Evolutionary conservation across 2,113 vertebrate genomes (phyloP), one percentile per base, ranked within the genome.

Genomic region (Stegastes partitus): DNA sequence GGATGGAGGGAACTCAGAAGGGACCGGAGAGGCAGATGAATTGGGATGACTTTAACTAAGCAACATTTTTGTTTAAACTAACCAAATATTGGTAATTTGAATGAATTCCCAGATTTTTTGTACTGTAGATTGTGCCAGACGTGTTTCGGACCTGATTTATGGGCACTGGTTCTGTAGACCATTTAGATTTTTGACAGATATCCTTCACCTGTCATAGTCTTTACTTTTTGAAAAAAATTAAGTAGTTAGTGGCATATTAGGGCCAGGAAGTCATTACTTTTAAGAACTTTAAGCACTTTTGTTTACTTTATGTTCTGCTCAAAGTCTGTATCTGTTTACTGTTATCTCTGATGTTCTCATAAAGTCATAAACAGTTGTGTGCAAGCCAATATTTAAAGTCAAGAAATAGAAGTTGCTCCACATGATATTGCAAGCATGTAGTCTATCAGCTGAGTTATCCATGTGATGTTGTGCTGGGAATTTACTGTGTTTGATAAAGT

Each of bases 31-130:
- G 76, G 49, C 73, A 47, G 70, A 70, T 21, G 5, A 82, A 62
- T 49, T 18, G n/a, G 74, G 55, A 83, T 68, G 66, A 78, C 83
- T 88, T 85, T 70, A 50, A 74, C 56, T 53, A 16, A 39, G 54
- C 47, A 65, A 67, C 23, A 14, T 44, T 71, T 77, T 68, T 66
- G 50, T 68, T 77, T 34, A 63, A 50, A 42, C 39, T 59, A 25
- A 47, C 49, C 5, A 25, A 59, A 72, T 78, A 58, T 54, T 53
- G 11, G 50, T 66, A 31, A 68, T 73, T 51, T 44, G 3, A 15
- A 34, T n/a, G 5, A 19, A 56, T 8, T n/a, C 16, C 4, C 18
- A 21, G 6, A n/a, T 50, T 50, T 50, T 19, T 50, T 50, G 6
- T 31, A 6, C 12, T 12, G 19, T 5, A 39, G 8, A 23, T 18